Base-by-base conservation (phyloP, 2,888 invertebrate genomes). In the Andrena hattorfiana region DNA sequence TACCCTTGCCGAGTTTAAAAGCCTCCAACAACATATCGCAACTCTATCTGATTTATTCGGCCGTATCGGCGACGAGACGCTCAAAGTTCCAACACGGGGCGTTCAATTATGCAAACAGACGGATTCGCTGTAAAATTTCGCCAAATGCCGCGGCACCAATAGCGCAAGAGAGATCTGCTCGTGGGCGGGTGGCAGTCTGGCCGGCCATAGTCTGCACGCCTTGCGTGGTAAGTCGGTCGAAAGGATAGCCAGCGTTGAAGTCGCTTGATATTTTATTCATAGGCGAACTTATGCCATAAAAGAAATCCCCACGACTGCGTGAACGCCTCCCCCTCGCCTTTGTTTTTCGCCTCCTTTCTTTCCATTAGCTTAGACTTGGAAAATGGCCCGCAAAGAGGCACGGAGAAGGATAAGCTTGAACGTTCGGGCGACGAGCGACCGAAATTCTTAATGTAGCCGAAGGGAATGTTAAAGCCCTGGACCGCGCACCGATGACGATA, bases 191-290 rank as follows among this genome's bases (percentile, higher is more conserved):
- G 62, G 42, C 42, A 62, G 59, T 42, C 51, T 23, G 67, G 51
- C 67, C 26, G 26, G 30, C 35, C 32, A 51, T 26, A 56, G 64
- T 56, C 26, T 23, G 56, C 64, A 69, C 30, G 13, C 26, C 66
- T 48, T 74, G 32, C 49, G n/a, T 60, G 69, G 70, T 63, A 80
- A 80, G 71, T 80, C 74, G 20, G 30, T 30, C 67, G 81, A 71
- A 67, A 62, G 67, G 71, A 80, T 75, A 68, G 81, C 23, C 48
- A 13, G 49, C 28, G 76, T 71, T 81, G 88, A 90, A 90, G 86
- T 88, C 84, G 77, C 76, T 86, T 87, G 85, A 91, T 91, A 91
- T 91, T 91, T 91, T 91, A 91, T 91, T 91, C 91, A 91, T 91
- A 87, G 85, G 85, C 85, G 85, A 91, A 91, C 89, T 91, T 91